Evolutionary conservation across 2,113 vertebrate species (phyloP).

Genomic region (Phocoena sinus): DNA sequence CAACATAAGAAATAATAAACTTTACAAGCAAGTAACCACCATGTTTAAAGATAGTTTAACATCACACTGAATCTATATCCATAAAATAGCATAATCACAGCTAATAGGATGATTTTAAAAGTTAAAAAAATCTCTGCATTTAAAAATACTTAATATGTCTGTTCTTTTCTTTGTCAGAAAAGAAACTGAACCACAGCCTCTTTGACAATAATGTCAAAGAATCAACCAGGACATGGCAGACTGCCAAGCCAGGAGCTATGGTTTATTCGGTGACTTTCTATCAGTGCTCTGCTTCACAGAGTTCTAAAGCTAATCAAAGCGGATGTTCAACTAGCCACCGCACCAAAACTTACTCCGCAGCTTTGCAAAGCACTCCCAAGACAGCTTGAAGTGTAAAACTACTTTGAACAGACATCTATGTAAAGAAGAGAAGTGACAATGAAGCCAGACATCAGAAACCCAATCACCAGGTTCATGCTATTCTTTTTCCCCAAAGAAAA

Average conservation of each 20-base stretch:
- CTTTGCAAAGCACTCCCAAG: not conserved
- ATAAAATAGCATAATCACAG: conserved; percentile 45
- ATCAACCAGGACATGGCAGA: not conserved
- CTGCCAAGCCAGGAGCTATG: not conserved
- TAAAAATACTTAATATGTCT: conserved; percentile 51
- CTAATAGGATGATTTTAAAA: not conserved
- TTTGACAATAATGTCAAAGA: not conserved
- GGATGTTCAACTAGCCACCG: not conserved
- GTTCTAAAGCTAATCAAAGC: not conserved
- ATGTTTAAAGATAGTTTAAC: conserved; percentile 51
- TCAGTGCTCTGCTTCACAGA: not conserved
- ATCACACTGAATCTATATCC: conserved; percentile 55
- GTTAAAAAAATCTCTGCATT: conserved; percentile 62
- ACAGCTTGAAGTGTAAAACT: not conserved
- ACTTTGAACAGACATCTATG: not conserved
- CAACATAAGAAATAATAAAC: not conserved
- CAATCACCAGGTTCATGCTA: not conserved
- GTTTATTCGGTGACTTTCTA: not conserved
- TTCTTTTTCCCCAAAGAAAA: not conserved
- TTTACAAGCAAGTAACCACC: conserved; percentile 40
- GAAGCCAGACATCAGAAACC: not conserved
- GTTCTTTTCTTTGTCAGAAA: not conserved
- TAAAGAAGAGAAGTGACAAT: not conserved
- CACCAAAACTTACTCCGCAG: not conserved
- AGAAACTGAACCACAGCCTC: not conserved